Evolutionary conservation across 2,888 invertebrate species (phyloP), one percentile per base, ranked within the genome.

Genomic region (Antitype chi): DNA sequence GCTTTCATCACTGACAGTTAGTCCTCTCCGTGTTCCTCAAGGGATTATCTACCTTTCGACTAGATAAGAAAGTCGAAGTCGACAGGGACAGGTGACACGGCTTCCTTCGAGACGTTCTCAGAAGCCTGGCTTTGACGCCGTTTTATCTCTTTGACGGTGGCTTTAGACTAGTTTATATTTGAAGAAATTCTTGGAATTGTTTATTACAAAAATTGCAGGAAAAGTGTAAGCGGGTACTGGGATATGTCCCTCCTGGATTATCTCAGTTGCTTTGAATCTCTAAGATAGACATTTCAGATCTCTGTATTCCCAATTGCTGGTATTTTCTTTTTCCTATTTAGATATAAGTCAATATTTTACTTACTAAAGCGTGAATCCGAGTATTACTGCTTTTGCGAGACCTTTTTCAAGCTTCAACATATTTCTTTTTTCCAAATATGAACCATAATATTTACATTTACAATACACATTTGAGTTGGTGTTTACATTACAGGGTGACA

Each of bases 81-180:
- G 80, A 60, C 80, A 32, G 20, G 59, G 76, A 85, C 82, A 85
- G 62, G 76, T 81, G 76, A 74, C 66, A 63, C n/a, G 47, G 57
- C 57, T 81, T 43, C 55, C 62, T 85, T 43, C 49, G 25, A 69
- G 38, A 17, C 43, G 8, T 38, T 68, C 43, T 57, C 20, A 53
- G 64, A 60, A 66, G 28, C n/a, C 38, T 57, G 57, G 11, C 64
- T 84, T 80, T 70, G 84, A 80, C 53, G 28, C 38, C 38, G 23
- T 64, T 70, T 70, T 84, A 70, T 70, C 59, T 80, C 28, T 83
- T 57, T n/a, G 52, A 70, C 53, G n/a, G 53, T 28, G 49, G 70
- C 15, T 53, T 72, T 25, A 52, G n/a, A 73, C 25, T 38, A 75
- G n/a, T 57, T 74, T 28, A 47, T 15, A 49, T n/a, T 55, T 53